Conservation (phyloP, 2,888 invertebrate species). For the Aradus depressus region DNA sequence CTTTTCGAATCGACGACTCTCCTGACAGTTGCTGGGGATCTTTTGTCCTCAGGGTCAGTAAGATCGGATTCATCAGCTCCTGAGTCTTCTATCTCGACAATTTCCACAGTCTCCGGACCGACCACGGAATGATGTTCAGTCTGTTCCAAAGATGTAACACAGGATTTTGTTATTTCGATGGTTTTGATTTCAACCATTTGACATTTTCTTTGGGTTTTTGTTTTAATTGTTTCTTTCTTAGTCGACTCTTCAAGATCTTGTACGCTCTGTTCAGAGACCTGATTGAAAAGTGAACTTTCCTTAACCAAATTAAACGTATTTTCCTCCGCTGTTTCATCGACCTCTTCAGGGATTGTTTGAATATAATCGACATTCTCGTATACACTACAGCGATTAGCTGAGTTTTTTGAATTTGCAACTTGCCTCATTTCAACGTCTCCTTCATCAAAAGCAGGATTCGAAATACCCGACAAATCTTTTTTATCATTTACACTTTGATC, state of each 20-base stretch:
- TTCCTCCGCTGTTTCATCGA: conserved; percentile 29
- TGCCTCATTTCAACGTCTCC: conserved; percentile 24
- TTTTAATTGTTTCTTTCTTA: conserved; percentile 20
- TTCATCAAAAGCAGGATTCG: conserved; percentile 23
- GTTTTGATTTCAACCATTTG: conserved; percentile 54
- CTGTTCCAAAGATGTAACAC: conserved; percentile 40
- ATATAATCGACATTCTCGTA: conserved; percentile 29
- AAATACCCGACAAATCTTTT: conserved; percentile 13
- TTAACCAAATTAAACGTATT: conserved; percentile 51
- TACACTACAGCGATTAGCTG: conserved; percentile 28
- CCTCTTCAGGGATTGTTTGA: conserved; percentile 29
- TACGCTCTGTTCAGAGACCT: conserved; percentile 46
- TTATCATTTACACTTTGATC: conserved; percentile 3
- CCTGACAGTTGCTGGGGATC: conserved; percentile 29
- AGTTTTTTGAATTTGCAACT: conserved; percentile 2
- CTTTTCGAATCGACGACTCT: conserved; percentile 26
- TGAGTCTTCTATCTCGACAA: conserved; percentile 38
- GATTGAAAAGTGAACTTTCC: conserved; percentile 56
- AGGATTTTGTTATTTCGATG: conserved; percentile 53
- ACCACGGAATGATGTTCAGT: conserved; percentile 37
- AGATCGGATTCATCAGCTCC: conserved; percentile 32
- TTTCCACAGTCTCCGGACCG: conserved; percentile 38
- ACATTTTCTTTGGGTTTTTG: conserved; percentile 36
- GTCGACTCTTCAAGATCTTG: conserved; percentile 30
- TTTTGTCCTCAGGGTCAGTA: conserved; percentile 30